Percentiles rank a stretch among this genome's conserved stretches.
These are phyloP conservation scores for Rhaphigaster nebulosa DNA, from an alignment of 2,888 invertebrate species.

Conservation along the genomic window DNA sequence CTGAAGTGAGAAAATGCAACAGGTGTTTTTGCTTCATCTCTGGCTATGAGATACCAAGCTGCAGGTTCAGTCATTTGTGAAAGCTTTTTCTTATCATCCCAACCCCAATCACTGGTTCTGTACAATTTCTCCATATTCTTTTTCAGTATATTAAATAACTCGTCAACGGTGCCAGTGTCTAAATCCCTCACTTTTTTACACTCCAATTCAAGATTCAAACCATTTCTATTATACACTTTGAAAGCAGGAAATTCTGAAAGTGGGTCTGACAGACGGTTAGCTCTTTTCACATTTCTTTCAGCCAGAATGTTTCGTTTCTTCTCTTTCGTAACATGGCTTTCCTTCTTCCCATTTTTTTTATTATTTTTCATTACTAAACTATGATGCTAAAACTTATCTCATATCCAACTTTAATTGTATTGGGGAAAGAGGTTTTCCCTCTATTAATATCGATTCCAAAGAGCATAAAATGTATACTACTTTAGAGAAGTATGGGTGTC, in stretches of 20 bases:
- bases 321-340: constrained; percentile 61
- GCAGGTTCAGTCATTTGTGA: constrained; percentile 81
- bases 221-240: constrained; percentile 57
- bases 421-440: not conserved
- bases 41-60: constrained; percentile 82
- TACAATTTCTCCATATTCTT: constrained; percentile 85
- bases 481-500: not conserved
- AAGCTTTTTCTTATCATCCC: constrained; percentile 81
- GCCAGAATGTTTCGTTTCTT: constrained; percentile 60
- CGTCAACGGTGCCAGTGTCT: constrained; percentile 69
- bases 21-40: constrained; percentile 70
- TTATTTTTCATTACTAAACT: constrained; percentile 59
- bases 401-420: not conserved
- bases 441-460: constrained; percentile 21
- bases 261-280: constrained; percentile 62
- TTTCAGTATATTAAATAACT: constrained; percentile 83
- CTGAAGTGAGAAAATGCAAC: constrained; percentile 86
- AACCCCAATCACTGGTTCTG: constrained; percentile 85
- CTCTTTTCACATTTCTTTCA: constrained; percentile 61
- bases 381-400: fast-evolving
- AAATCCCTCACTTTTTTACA: constrained; percentile 62
- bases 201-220: constrained; percentile 53
- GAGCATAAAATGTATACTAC: not conserved
- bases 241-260: constrained; percentile 62
- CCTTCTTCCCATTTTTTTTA: constrained; percentile 60